A percentile compares a stretch with the other conserved stretches of the same genome.
These are phyloP conservation scores for Drosophila villosipedis DNA, from an alignment of 2,888 invertebrate species.

Conservation along the genomic window DNA sequence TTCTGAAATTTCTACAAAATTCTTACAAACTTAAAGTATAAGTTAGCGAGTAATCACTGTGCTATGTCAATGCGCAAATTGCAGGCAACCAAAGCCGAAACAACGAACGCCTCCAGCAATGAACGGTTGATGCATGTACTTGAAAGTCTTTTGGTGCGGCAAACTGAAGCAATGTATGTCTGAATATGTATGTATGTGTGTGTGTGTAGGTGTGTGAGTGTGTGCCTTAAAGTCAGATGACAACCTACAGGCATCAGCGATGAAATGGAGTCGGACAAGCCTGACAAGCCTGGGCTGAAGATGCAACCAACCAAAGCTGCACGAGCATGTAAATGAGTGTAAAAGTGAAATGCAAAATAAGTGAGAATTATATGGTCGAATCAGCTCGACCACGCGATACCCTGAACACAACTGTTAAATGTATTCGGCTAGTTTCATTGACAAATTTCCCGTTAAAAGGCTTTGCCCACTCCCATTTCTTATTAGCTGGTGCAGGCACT, in stretches of 20 bases:
- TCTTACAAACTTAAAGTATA: no score
- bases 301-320: slow-evolving; percentile 49
- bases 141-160: slow-evolving; percentile 59
- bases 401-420: background rate
- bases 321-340: slow-evolving; percentile 57
- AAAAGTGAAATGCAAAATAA: slow-evolving; percentile 46
- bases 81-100: slow-evolving; percentile 28
- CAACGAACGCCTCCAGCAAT: slow-evolving; percentile 52
- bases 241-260: slow-evolving; percentile 39
- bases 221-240: slow-evolving; percentile 60
- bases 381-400: background rate
- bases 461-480: background rate
- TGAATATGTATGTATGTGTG: slow-evolving; percentile 10
- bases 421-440: background rate
- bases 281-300: slow-evolving; percentile 47
- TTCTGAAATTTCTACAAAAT: background rate
- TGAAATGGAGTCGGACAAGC: slow-evolving; percentile 1
- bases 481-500: background rate
- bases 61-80: slow-evolving; percentile 12
- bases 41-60: background rate
- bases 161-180: slow-evolving; percentile 19
- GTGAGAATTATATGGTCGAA: background rate
- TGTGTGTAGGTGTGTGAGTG: no score
- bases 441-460: background rate
- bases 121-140: slow-evolving; percentile 74